Conservation (phyloP, 2,888 invertebrate species). For the Watsonalla cultraria region DNA sequence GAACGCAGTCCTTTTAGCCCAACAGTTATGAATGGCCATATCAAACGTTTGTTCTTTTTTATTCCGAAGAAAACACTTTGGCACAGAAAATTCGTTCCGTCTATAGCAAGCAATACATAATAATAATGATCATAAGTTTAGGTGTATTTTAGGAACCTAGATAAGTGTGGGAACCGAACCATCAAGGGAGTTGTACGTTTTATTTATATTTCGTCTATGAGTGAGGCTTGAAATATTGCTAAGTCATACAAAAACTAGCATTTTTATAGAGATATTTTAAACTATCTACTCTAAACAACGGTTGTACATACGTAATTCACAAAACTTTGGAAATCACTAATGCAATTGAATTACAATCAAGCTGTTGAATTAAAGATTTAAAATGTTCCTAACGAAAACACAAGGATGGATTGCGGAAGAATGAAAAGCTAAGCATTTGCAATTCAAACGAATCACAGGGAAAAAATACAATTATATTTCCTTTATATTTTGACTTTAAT, state of each 20-base stretch:
- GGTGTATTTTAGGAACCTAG: no score
- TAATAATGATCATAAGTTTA: no score
- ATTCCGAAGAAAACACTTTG: not conserved
- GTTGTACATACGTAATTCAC: not conserved
- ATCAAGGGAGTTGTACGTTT: no score
- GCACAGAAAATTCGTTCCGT: no score
- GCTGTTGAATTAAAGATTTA: constrained; percentile 31
- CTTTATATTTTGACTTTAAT: constrained; percentile 34
- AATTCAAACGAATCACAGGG: constrained; percentile 45
- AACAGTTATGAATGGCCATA: constrained; percentile 16
- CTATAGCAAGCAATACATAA: no score
- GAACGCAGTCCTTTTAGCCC: constrained; percentile 30
- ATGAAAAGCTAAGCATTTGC: constrained; percentile 46
- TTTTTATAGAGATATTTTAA: no score
- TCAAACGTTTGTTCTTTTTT: constrained; percentile 1
- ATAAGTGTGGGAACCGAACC: no score
- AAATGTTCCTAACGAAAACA: constrained; percentile 27
- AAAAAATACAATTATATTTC: constrained; percentile 31
- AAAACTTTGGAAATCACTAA: constrained; percentile 7
- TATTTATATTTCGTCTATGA: no score
- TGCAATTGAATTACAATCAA: constrained; percentile 15
- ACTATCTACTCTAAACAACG: not conserved
- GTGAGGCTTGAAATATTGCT: no score
- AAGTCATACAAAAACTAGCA: no score
- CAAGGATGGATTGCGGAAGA: constrained; percentile 31